Evolutionary conservation across 2,888 invertebrate genomes (phyloP), one percentile per base, ranked within the genome.

Genomic region (Chrysolina oricalcia): DNA sequence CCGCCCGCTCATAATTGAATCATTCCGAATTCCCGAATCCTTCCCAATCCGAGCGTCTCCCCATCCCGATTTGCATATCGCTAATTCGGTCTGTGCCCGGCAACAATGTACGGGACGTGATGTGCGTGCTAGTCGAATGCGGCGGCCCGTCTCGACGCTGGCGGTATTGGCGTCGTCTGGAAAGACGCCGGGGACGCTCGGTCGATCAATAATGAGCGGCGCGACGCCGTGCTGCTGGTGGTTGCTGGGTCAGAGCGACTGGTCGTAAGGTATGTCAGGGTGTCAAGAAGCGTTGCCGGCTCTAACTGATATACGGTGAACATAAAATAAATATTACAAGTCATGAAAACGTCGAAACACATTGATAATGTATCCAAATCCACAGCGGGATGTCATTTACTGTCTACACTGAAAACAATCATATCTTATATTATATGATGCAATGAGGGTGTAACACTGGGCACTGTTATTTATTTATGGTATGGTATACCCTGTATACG

Each of bases 151-250:
- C 79, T 79, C 77, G 79, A 76, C 76, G 79, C 72, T 70, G 76
- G 78, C 69, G 70, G 77, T 73, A 50, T 50, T 74, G 80, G 79
- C 77, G 81, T 74, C 76, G 78, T 77, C 79, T 73, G 79, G 80
- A 75, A 73, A 75, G 75, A 67, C 75, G 73, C 75, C 76, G 77
- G 74, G 77, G 80, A 73, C 79, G 75, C 72, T 80, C 77, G 74
- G 65, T 77, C 75, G 81, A 81, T 81, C 82, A 80, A 81, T 81
- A 80, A 71, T 70, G 72, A 75, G 65, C 81, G 81, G 65, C 81
- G 81, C 78, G 76, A 73, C 76, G 80, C 80, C 62, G 70, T 74
- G 77, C 78, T 80, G 80, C 69, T 56, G 70, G 76, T 63, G 70
- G 73, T 70, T 70, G 80, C 78, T 80, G 80, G 80, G 80, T 80